These are phyloP conservation scores for Chelmon rostratus DNA, from an alignment of 2,797 vertebrate species.

Conservation along the genomic window DNA sequence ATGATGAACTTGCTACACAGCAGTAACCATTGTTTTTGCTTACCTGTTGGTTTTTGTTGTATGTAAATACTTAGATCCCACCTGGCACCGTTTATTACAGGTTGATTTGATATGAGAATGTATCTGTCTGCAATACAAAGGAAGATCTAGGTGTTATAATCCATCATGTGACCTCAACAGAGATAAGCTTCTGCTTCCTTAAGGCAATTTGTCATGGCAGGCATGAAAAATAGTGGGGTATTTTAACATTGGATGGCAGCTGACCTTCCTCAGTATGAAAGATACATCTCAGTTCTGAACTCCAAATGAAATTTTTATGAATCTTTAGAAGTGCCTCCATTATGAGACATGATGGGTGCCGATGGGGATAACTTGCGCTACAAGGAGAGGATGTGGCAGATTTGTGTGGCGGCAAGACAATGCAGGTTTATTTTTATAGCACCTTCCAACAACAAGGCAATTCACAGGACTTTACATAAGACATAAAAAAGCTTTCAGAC, in stretches of 20 bases:
- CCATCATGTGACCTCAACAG: neutral
- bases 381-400: neutral
- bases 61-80: constrained; percentile 22
- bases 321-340: neutral
- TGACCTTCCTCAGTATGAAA: neutral
- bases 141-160: neutral
- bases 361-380: neutral
- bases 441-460: no score
- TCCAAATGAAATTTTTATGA: neutral
- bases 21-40: neutral
- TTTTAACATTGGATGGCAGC: neutral
- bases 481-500: neutral
- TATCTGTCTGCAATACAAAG: neutral
- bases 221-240: neutral
- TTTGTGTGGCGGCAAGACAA: neutral
- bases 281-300: neutral
- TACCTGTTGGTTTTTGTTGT: neutral
- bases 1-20: constrained; percentile 23
- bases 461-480: neutral
- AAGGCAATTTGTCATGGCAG: neutral
- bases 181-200: neutral
- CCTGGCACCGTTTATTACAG: constrained; percentile 12
- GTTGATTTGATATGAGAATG: constrained; percentile 19
- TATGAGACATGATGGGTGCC: neutral
- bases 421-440: neutral